These are phyloP conservation scores for Lordiphosa mommai DNA, from an alignment of 1,140 invertebrate genomes.

Conservation along the genomic window DNA sequence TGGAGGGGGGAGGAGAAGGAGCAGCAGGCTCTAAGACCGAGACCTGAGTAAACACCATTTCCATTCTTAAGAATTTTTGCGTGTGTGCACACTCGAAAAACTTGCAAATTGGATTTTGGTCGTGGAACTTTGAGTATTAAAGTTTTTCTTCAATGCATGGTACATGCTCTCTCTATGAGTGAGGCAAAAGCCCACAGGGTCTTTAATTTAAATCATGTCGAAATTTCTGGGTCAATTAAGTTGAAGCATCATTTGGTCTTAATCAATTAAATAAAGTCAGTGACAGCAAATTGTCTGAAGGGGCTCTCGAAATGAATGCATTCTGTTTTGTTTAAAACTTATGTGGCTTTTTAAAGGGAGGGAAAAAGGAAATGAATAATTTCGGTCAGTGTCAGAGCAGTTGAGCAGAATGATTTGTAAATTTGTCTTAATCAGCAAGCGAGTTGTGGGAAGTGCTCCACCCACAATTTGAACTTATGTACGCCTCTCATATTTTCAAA, in stretches of 20 bases:
- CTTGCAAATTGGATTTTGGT: slow-evolving; percentile 75
- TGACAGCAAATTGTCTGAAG: slow-evolving; percentile 64
- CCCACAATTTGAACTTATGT: too few species aligned
- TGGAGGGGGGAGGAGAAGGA: background rate
- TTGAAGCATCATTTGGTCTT: slow-evolving; percentile 50
- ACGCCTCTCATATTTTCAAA: too few species aligned
- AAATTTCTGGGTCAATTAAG: slow-evolving; percentile 67
- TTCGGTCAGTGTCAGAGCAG: slow-evolving; percentile 29
- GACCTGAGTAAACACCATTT: slow-evolving; percentile 54
- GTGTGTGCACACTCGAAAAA: slow-evolving; percentile 64
- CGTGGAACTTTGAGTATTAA: slow-evolving; percentile 55
- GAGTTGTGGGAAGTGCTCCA: slow-evolving; percentile 22
- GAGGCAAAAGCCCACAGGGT: slow-evolving; percentile 16
- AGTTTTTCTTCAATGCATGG: slow-evolving; percentile 30
- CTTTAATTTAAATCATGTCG: slow-evolving; percentile 43
- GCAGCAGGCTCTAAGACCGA: slow-evolving; percentile 5
- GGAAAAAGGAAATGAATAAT: slow-evolving; percentile 64
- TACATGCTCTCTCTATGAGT: slow-evolving; percentile 7
- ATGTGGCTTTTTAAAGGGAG: slow-evolving; percentile 21
- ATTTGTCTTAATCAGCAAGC: slow-evolving; percentile 63
- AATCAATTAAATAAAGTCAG: slow-evolving; percentile 61
- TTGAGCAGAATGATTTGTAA: slow-evolving; percentile 36
- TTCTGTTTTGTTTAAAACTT: slow-evolving; percentile 6
- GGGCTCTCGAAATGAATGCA: slow-evolving; percentile 19
- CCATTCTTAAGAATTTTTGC: slow-evolving; percentile 38